phyloP scores from a whole-genome alignment of 2,113 vertebrate genomes.

The Forbesichthys agassizii region DNA sequence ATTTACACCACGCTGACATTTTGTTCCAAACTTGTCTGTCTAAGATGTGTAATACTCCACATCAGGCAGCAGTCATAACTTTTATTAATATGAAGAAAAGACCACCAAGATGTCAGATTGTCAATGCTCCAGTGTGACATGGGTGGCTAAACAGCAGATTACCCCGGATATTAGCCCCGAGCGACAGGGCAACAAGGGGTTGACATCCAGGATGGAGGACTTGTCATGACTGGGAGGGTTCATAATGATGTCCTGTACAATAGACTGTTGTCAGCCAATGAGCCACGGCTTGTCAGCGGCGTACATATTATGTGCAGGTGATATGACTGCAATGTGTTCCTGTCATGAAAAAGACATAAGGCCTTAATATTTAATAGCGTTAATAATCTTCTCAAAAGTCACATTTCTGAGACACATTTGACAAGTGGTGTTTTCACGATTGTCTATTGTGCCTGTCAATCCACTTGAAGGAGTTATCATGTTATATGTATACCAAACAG shows the following conservation, averaged over 20 bases:
- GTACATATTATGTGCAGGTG: neutral
- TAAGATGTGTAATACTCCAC: no score
- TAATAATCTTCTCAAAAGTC: no score
- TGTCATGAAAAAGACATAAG: conserved; percentile 15
- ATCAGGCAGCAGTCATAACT: no score
- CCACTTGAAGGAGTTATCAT: no score
- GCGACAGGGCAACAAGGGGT: conserved; percentile 59
- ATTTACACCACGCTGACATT: neutral
- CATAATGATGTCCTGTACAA: conserved; percentile 65
- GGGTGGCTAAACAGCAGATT: conserved; percentile 45
- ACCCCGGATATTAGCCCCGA: conserved; percentile 59
- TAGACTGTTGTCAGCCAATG: conserved; percentile 61
- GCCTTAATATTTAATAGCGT: neutral
- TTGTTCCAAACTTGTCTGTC: no score
- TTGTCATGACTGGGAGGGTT: conserved; percentile 59
- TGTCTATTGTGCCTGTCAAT: no score
- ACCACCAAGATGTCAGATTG: conserved; percentile 48
- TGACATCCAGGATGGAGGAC: conserved; percentile 54
- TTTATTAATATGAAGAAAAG: neutral
- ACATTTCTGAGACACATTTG: no score
- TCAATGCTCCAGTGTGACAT: conserved; percentile 40
- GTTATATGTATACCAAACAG: no score
- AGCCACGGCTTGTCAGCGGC: conserved; percentile 47
- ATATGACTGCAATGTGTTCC: conserved; percentile 9
- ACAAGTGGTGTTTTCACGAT: no score